phyloP scores from a whole-genome alignment of 2,888 invertebrate species.

The Carpatolechia fugitivella region DNA sequence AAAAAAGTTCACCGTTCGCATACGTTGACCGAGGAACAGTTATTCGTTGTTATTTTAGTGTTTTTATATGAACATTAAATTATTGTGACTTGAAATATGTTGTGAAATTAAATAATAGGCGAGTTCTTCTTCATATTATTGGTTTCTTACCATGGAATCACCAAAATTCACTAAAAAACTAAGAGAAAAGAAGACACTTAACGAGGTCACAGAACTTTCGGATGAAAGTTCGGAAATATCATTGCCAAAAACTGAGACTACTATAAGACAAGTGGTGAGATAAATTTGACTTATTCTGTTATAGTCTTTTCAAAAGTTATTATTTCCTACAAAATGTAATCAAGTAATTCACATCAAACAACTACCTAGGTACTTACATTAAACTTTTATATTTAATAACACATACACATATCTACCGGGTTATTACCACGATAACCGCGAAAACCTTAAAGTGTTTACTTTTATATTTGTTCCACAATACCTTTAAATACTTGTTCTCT shows the following conservation, averaged over 20 bases:
- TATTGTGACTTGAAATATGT: neutral
- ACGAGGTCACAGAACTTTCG: conserved; percentile 56
- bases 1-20: neutral
- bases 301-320: neutral
- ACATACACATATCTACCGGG: too few relatives aligned
- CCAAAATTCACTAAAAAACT: conserved; percentile 34
- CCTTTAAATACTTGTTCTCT: too few relatives aligned
- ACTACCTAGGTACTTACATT: too few relatives aligned
- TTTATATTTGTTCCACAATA: too few relatives aligned
- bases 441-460: too few relatives aligned
- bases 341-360: too few relatives aligned
- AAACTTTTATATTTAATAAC: neutral
- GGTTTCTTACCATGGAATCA: neutral
- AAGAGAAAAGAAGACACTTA: conserved; percentile 42
- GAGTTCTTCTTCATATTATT: neutral
- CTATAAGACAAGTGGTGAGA: conserved; percentile 46
- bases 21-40: conserved; percentile 3
- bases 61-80: neutral
- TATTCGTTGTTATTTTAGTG: neutral
- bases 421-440: too few relatives aligned
- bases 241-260: conserved; percentile 29
- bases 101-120: neutral
- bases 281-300: neutral
- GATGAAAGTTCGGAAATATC: conserved; percentile 40
- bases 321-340: too few relatives aligned